Percentiles rank a stretch among this genome's conserved stretches.
phyloP scores from a whole-genome alignment of 1,140 invertebrate species.

The Cydia splendana region DNA sequence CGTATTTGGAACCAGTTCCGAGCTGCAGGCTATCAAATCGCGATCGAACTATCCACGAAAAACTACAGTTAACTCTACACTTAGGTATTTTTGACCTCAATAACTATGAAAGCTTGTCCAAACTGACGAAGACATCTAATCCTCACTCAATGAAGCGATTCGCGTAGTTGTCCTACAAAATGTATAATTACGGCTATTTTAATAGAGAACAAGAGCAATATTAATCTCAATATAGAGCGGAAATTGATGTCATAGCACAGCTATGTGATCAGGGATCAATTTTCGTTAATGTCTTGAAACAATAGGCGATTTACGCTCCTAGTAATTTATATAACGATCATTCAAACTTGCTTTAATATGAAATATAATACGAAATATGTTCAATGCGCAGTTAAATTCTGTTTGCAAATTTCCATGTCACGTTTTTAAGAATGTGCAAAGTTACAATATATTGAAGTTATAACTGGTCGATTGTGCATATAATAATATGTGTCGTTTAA shows the following conservation, averaged over 20 bases:
- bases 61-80: conserved; percentile 61
- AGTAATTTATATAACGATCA: conserved; percentile 41
- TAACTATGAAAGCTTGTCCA: conserved; percentile 37
- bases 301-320: conserved; percentile 48
- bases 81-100: conserved; percentile 52
- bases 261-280: conserved; percentile 48
- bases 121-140: conserved; percentile 18
- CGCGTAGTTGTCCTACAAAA: conserved; percentile 6
- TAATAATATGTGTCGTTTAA: not conserved
- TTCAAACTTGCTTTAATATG: conserved; percentile 38
- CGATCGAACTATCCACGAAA: conserved; percentile 46
- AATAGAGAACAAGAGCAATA: conserved; percentile 40
- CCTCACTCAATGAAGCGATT: conserved; percentile 7
- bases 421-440: conserved; percentile 34
- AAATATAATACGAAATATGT: conserved; percentile 38
- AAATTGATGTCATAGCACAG: conserved; percentile 51
- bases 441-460: not conserved
- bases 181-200: conserved; percentile 37
- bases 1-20: conserved; percentile 35
- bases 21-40: conserved; percentile 41
- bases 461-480: not conserved
- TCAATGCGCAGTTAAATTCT: conserved; percentile 31
- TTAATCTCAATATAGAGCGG: conserved; percentile 45
- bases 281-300: conserved; percentile 50
- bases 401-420: conserved; percentile 36